Conservation (phyloP, 2,888 invertebrate genomes). For the Uropetala carovei region DNA sequence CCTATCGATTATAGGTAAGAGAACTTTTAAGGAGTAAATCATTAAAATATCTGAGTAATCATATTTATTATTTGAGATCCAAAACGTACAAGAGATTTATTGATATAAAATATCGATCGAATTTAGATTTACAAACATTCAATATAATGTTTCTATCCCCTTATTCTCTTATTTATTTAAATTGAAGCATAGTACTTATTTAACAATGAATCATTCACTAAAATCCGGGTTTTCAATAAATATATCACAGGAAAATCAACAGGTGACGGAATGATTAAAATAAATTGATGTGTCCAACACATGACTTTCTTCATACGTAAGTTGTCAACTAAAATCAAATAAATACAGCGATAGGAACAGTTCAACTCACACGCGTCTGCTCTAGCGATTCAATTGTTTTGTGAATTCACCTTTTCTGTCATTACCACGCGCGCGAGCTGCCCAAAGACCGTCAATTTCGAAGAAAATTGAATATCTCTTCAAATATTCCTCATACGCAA, state of each 20-base stretch:
- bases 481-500: too few species aligned
- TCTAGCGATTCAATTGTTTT: too few species aligned
- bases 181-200: neutral
- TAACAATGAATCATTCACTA: neutral
- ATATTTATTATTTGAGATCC: neutral
- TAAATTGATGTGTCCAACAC: too few species aligned
- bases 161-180: neutral
- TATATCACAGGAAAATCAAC: neutral
- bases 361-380: too few species aligned
- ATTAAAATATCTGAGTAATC: neutral
- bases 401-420: too few species aligned
- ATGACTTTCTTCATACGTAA: too few species aligned
- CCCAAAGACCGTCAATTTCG: too few species aligned
- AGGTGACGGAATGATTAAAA: too few species aligned
- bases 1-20: constrained; percentile 67
- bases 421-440: too few species aligned
- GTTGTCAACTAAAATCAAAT: too few species aligned
- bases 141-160: neutral
- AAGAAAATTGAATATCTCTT: too few species aligned
- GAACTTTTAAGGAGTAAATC: constrained; percentile 74
- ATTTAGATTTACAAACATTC: neutral
- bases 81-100: neutral
- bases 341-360: too few species aligned
- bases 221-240: neutral
- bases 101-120: neutral